Base-by-base conservation (phyloP, 2,113 vertebrate genomes). In the Sceloporus undulatus region DNA sequence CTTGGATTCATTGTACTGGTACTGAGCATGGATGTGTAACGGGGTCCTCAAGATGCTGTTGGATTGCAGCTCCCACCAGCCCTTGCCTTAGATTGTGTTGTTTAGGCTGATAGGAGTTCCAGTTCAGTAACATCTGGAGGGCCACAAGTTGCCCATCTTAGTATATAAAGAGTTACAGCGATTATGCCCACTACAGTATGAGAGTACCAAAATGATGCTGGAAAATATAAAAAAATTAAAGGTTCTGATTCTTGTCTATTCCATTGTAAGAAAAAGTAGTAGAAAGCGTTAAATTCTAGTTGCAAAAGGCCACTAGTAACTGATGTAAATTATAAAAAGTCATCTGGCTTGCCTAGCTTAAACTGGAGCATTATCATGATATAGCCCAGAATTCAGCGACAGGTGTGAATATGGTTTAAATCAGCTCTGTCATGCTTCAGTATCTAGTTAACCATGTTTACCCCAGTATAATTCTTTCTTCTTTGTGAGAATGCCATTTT, bases 401-500 rank as follows among this genome's bases (percentile, higher is more conserved):
- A 73, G 29, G 42, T 59, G 34, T 79, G 40, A 25, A 52, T 70
- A 19, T 70, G 16, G 9, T 27, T 48, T 65, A 62, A 85, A 52
- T 42, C 8, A 54, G 56, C 38, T 56, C 11, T 38, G 68, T 34
- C 25, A 42, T 29, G 2, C 54, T 40, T 25, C 29, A 29, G 16
- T 68, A 21, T 21, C 25, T 74, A 42, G 23, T 62, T 81, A 29
- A 87, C 14, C 10, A 62, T n/a, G 16, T 38, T 48, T 65, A 18
- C 18, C 38, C 27, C 62, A 42, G 56, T 76, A 3, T 11, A 77
- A 9, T n/a, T 70, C 38, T 84, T 56, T 14, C 48, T 71, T 54
- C 66, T 85, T n/a, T 25, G 79, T 48, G 9, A 89, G n/a, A 19
- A 78, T 23, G 81, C 75, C 79, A 23, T 38, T 86, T 87, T 79